Evolutionary conservation across 2,113 vertebrate species (phyloP).

Genomic region (Atherinomorus stipes): DNA sequence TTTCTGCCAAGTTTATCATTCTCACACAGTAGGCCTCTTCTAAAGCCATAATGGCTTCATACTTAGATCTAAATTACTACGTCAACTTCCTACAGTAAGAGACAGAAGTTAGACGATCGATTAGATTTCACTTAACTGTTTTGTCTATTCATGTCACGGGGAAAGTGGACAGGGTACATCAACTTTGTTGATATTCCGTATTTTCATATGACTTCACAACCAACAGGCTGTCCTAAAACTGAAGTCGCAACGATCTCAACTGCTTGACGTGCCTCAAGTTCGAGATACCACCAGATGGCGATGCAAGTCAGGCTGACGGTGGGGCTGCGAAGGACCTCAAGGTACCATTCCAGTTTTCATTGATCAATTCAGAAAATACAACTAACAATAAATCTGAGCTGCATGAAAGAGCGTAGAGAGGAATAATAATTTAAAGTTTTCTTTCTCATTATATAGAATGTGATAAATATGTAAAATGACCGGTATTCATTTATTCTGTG

Average conservation of each 20-base stretch:
- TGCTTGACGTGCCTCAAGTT: background rate
- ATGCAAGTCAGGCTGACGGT: constrained; percentile 6
- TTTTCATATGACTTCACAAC: background rate
- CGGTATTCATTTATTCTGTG: no score
- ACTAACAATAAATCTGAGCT: background rate
- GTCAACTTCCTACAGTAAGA: background rate
- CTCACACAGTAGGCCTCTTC: no score
- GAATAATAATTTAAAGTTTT: background rate
- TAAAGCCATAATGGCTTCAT: no score
- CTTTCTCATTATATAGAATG: background rate
- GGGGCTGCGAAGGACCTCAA: background rate
- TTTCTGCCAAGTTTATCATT: no score
- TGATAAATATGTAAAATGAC: no score
- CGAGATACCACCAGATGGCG: constrained; percentile 29
- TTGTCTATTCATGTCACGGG: background rate
- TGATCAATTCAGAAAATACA: no score
- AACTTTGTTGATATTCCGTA: background rate
- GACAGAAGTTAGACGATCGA: background rate
- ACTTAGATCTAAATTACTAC: background rate
- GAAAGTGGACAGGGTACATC: background rate
- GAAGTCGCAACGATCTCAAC: background rate
- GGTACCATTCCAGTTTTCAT: background rate
- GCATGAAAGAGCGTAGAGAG: background rate
- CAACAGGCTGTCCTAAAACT: background rate
- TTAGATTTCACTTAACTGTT: background rate